Conservation (phyloP, 2,113 vertebrate species). For the Lagenorhynchus albirostris region DNA sequence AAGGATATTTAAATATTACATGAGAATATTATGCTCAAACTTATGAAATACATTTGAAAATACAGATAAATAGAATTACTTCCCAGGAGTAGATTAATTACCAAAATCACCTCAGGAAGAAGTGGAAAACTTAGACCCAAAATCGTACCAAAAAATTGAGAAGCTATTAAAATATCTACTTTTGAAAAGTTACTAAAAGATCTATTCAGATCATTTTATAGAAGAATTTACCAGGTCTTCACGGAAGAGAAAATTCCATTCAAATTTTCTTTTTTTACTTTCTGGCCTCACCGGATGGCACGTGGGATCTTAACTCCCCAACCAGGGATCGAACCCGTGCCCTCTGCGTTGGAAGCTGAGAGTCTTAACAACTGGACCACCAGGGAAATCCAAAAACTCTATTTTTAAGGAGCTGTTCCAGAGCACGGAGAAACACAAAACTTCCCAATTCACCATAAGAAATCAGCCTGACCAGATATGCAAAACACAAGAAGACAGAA, state of each 20-base stretch:
- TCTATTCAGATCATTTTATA: not conserved
- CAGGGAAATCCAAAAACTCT: too few species aligned
- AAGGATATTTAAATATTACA: not conserved
- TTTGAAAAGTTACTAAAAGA: not conserved
- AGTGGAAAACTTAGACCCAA: not conserved
- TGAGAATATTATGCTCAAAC: not conserved
- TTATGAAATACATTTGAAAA: not conserved
- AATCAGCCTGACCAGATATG: not conserved
- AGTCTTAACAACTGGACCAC: too few species aligned
- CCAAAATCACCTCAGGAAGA: not conserved
- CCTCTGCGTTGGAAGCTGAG: too few species aligned
- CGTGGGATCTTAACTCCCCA: too few species aligned
- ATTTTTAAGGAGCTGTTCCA: not conserved
- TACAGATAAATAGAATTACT: not conserved
- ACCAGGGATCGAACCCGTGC: fast-evolving
- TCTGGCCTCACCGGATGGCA: too few species aligned
- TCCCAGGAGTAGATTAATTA: not conserved
- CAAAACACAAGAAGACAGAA: not conserved
- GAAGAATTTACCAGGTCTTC: not conserved
- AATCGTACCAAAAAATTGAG: not conserved
- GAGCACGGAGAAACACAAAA: not conserved
- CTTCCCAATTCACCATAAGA: not conserved
- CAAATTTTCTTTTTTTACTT: too few species aligned
- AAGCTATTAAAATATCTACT: not conserved
- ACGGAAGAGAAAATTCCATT: not conserved